Evolutionary conservation across 2,888 invertebrate genomes (phyloP).

Genomic region (Luperina nickerlii): DNA sequence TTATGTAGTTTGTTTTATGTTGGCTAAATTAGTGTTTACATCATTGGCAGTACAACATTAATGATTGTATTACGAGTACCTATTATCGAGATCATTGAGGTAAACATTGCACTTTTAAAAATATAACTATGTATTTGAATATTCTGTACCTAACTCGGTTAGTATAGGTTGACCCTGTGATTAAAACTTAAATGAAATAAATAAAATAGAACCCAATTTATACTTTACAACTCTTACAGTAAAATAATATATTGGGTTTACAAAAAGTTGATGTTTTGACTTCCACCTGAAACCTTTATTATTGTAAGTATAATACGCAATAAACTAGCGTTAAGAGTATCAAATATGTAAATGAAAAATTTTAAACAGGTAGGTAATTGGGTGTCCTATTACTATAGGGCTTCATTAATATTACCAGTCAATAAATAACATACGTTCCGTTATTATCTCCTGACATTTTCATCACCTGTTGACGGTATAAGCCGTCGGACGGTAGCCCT

Average conservation of each 20-base stretch:
- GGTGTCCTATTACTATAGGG: conserved; percentile 45
- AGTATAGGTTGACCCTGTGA: not conserved
- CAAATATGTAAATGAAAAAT: conserved; percentile 5
- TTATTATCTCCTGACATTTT: conserved; percentile 75
- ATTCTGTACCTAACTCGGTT: not conserved
- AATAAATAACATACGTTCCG: conserved; percentile 64
- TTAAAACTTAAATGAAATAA: not conserved
- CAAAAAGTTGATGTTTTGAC: not conserved
- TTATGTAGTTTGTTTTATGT: not conserved
- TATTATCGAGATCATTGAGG: not conserved
- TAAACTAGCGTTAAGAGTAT: not conserved
- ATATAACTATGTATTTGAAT: not conserved
- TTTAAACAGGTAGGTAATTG: conserved; percentile 33
- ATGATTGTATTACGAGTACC: not conserved
- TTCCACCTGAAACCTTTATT: not conserved
- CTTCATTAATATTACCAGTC: conserved; percentile 63
- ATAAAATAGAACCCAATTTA: not conserved
- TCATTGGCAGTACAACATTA: not conserved
- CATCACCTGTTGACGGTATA: conserved; percentile 71
- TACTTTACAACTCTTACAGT: too few relatives aligned
- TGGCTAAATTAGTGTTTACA: not conserved
- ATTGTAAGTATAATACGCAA: not conserved
- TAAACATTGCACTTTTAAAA: not conserved
- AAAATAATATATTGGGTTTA: not conserved
- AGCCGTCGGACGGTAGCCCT: conserved; percentile 62